Conservation (phyloP, 2,797 vertebrate species). For the Taenioides sp. region DNA sequence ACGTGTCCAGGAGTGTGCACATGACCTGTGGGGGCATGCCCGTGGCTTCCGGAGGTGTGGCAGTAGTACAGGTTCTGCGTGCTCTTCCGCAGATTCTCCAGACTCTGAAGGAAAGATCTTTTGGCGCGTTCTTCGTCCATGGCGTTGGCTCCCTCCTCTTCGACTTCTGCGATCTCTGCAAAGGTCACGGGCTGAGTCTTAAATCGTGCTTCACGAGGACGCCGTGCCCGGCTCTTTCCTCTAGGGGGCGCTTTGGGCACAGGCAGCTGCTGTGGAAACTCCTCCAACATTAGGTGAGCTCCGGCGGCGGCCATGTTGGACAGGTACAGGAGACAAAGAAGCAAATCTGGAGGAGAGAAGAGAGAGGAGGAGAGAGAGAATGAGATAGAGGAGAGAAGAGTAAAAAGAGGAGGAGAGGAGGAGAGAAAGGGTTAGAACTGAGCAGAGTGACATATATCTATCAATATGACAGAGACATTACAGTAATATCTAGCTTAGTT, state of each 20-base stretch:
- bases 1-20: conserved; percentile 54
- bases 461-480: neutral
- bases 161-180: conserved; percentile 96
- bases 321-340: neutral
- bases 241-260: conserved; percentile 79
- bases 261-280: conserved; percentile 89
- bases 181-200: conserved; percentile 99
- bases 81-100: conserved; percentile 93
- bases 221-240: conserved; percentile 82
- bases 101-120: conserved; percentile 92
- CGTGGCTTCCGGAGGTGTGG: too few relatives aligned
- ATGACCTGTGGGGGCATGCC: conserved; percentile 7
- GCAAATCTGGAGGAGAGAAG: neutral
- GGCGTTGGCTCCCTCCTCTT: conserved; percentile 92
- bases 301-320: conserved; percentile 73
- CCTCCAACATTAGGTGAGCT: conserved; percentile 86
- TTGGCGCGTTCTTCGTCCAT: conserved; percentile 93
- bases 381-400: neutral
- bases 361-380: too few relatives aligned
- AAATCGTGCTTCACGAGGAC: conserved; percentile 90
- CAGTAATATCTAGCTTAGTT: too few relatives aligned
- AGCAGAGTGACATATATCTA: too few relatives aligned
- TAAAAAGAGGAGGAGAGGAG: neutral
- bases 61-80: conserved; percentile 83
- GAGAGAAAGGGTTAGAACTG: neutral